Evolutionary conservation across 2,888 invertebrate species (phyloP).

Genomic region (Drosophila rubida): DNA sequence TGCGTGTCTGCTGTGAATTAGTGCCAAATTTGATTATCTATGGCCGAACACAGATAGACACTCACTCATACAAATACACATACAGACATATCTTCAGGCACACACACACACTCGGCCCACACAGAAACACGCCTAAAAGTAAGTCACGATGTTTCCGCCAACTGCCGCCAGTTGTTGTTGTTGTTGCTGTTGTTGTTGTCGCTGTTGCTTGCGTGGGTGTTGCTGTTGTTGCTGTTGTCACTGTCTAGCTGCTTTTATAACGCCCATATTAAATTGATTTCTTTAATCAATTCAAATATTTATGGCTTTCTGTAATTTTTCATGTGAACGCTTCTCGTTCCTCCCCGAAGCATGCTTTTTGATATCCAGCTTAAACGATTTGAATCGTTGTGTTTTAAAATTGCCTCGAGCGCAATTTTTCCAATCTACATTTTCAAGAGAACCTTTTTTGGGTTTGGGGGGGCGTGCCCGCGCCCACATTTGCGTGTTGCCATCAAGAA

Average conservation of each 20-base stretch:
- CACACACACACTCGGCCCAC: conserved; percentile 17
- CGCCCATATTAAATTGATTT: conserved; percentile 73
- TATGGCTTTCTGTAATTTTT: conserved; percentile 56
- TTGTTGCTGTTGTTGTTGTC: conserved; percentile 25
- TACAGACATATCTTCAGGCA: conserved; percentile 6
- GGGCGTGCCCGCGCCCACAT: conserved; percentile 25
- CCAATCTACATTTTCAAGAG: neutral
- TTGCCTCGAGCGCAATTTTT: neutral
- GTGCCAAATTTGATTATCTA: conserved; percentile 82
- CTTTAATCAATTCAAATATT: conserved; percentile 73
- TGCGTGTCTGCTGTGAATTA: conserved; percentile 80
- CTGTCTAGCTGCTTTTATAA: conserved; percentile 31
- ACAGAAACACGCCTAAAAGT: conserved; percentile 67
- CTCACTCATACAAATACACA: conserved; percentile 14
- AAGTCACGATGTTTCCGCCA: conserved; percentile 62
- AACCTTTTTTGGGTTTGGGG: neutral
- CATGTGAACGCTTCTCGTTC: conserved; percentile 10
- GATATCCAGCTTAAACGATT: conserved; percentile 38
- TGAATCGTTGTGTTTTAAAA: conserved; percentile 39
- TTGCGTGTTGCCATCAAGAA: conserved; percentile 34
- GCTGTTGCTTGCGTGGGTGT: conserved; percentile 16
- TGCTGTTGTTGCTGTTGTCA: conserved; percentile 17
- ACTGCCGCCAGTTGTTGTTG: conserved; percentile 37
- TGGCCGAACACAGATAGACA: conserved; percentile 56
- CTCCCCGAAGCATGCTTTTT: conserved; percentile 1